Conservation (phyloP, 2,888 invertebrate genomes). For the Brachycybe producta region DNA sequence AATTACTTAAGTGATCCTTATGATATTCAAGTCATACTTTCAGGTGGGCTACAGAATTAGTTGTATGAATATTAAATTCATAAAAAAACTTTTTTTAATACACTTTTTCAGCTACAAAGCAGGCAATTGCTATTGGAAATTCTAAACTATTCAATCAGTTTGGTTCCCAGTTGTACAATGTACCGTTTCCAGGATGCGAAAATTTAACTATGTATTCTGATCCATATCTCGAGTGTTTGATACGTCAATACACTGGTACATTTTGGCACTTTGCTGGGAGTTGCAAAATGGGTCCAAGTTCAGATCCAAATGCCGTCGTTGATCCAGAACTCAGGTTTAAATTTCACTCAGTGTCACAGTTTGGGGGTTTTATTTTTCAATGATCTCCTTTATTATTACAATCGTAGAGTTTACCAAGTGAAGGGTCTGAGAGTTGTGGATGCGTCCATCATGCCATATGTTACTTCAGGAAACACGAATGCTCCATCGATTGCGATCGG, state of each 20-base stretch:
- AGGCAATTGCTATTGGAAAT: conserved; percentile 24
- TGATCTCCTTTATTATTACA: no score
- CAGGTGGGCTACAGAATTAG: conserved; percentile 41
- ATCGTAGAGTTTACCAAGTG: conserved; percentile 47
- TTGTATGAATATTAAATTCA: neutral
- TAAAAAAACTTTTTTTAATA: neutral
- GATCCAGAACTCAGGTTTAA: conserved; percentile 15
- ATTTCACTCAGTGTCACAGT: neutral
- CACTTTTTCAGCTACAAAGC: conserved; percentile 19
- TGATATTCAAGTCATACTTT: conserved; percentile 64
- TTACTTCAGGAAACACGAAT: conserved; percentile 63
- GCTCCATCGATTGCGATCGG: conserved; percentile 69
- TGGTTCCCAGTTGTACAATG: conserved; percentile 22
- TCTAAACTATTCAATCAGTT: conserved; percentile 22
- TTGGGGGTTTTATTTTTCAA: no score
- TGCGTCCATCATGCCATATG: conserved; percentile 64
- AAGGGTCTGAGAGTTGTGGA: conserved; percentile 57
- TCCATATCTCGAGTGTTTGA: conserved; percentile 12
- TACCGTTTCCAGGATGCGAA: conserved; percentile 24
- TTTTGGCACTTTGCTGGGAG: conserved; percentile 16
- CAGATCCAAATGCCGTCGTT: conserved; percentile 13
- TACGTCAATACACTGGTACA: conserved; percentile 12
- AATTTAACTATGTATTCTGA: conserved; percentile 13
- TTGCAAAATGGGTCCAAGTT: conserved; percentile 11
- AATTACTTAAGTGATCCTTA: conserved; percentile 75